phyloP scores from a whole-genome alignment of 2,797 vertebrate genomes.

The Urosaurus nigricauda region DNA sequence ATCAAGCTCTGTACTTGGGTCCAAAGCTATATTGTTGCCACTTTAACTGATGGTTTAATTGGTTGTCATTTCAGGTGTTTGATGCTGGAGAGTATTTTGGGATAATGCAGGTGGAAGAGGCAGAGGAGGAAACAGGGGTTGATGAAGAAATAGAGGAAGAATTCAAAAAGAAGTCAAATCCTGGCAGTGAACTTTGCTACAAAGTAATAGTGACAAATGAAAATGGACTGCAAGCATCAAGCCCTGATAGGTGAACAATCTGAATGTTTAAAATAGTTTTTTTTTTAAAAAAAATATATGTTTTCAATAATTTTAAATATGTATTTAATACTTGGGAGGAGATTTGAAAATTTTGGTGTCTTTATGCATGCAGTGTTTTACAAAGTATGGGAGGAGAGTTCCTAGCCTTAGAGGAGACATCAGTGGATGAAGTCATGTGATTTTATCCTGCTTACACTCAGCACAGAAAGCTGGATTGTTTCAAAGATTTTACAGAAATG shows the following conservation, averaged over 20 bases:
- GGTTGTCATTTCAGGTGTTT: slow-evolving; percentile 82
- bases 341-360: background rate
- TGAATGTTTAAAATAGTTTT: too few species aligned
- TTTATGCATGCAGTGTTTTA: background rate
- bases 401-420: too few species aligned
- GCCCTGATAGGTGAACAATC: slow-evolving; percentile 84
- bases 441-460: too few species aligned
- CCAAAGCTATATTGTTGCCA: too few species aligned
- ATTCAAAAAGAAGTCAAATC: slow-evolving; percentile 72
- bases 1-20: accelerated
- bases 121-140: slow-evolving; percentile 70
- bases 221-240: slow-evolving; percentile 83
- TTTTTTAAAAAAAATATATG: too few species aligned
- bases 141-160: slow-evolving; percentile 67
- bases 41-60: background rate
- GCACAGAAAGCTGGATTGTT: too few species aligned
- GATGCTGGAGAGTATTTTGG: slow-evolving; percentile 95
- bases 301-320: too few species aligned
- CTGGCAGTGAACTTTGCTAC: slow-evolving; percentile 74
- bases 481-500: background rate
- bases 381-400: background rate
- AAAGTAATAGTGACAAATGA: slow-evolving; percentile 92
- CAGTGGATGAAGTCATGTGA: too few species aligned
- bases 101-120: slow-evolving; percentile 87
- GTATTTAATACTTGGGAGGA: slow-evolving; percentile 18